Evolutionary conservation across 2,888 invertebrate species (phyloP).

Genomic region (Ophion ellenae): DNA sequence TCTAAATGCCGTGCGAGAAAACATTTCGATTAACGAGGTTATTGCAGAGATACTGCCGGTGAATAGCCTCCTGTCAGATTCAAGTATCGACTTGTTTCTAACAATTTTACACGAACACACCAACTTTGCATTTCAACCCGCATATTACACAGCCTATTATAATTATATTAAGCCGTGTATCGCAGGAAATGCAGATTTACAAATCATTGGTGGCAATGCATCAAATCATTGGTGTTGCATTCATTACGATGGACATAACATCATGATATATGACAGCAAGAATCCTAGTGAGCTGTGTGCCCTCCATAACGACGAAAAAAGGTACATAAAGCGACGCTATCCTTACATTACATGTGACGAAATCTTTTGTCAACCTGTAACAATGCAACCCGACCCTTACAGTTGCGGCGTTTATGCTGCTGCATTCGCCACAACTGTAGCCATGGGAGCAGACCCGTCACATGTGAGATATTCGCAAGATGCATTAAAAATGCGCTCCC

Average conservation of each 20-base stretch:
- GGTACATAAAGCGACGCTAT: conserved; percentile 41
- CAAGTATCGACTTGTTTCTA: conserved; percentile 45
- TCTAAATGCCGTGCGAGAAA: conserved; percentile 13
- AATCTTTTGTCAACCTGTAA: conserved; percentile 10
- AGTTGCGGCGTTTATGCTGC: conserved; percentile 55
- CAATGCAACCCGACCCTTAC: conserved; percentile 30
- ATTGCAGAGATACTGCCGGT: conserved; percentile 8
- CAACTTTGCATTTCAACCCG: conserved; percentile 20
- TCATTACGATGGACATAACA: conserved; percentile 28
- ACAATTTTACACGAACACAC: conserved; percentile 32
- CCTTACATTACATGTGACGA: conserved; percentile 19
- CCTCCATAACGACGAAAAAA: conserved; percentile 20
- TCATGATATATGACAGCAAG: conserved; percentile 47
- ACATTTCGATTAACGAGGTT: conserved; percentile 34
- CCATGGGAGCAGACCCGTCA: conserved; percentile 37
- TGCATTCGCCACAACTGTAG: conserved; percentile 54
- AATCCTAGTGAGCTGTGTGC: not conserved
- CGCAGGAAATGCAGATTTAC: conserved; percentile 26
- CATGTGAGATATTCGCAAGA: conserved; percentile 13
- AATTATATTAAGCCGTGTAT: conserved; percentile 30
- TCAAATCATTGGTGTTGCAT: conserved; percentile 51
- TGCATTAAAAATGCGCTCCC: conserved; percentile 24
- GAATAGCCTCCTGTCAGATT: not conserved
- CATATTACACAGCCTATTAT: conserved; percentile 5
- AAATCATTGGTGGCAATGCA: conserved; percentile 59